Evolutionary conservation across 2,113 vertebrate genomes (phyloP).

Genomic region (Pachycephala philippinensis): DNA sequence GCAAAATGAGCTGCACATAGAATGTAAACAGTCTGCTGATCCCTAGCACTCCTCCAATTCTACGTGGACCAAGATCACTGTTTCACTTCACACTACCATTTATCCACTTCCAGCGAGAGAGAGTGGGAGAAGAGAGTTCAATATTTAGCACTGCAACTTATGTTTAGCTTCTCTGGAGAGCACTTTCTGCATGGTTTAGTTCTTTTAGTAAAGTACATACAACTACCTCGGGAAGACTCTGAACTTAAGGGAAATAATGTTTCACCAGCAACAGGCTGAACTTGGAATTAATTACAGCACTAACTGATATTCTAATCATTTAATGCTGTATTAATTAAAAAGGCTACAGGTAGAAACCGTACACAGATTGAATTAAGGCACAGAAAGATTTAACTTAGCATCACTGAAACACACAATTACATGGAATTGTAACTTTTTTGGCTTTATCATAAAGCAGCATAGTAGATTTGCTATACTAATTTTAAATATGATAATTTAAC

Average conservation of each 20-base stretch:
- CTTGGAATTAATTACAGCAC: background rate
- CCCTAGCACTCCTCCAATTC: background rate
- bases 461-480: background rate
- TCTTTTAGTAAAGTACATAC: background rate
- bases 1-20: background rate
- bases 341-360: background rate
- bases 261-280: background rate
- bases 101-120: background rate
- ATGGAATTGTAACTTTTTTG: background rate
- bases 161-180: background rate
- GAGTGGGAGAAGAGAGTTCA: constrained; percentile 6
- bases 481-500: background rate
- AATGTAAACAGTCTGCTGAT: constrained; percentile 18
- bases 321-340: background rate
- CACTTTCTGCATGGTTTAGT: background rate
- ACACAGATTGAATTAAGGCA: background rate
- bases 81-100: constrained; percentile 9
- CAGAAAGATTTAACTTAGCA: background rate
- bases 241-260: background rate
- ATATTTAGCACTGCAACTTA: constrained; percentile 14
- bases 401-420: background rate
- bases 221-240: background rate
- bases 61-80: background rate
- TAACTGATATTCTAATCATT: background rate
- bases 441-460: background rate